Conservation (phyloP, 1,140 invertebrate species). For the Heliconius melpomene region DNA sequence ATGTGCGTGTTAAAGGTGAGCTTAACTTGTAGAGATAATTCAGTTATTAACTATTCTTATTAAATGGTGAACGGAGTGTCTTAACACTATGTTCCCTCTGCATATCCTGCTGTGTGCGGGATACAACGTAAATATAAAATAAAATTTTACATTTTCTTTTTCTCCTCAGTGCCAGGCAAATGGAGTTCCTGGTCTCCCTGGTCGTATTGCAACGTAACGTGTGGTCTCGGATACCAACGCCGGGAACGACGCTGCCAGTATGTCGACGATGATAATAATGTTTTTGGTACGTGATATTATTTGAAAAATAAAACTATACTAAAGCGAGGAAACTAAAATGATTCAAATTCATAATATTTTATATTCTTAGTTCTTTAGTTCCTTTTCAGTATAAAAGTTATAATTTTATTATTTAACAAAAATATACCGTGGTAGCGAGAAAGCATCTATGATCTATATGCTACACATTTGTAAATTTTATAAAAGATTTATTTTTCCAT, state of each 20-base stretch:
- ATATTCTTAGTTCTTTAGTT: no score
- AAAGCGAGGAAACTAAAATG: background rate
- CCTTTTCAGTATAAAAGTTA: no score
- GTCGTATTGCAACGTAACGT: slow-evolving; percentile 77
- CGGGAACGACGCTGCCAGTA: slow-evolving; percentile 66
- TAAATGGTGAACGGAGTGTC: no score
- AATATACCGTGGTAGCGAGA: no score
- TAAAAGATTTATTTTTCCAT: no score
- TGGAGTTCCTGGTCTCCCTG: slow-evolving; percentile 80
- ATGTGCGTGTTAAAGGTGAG: slow-evolving; percentile 65
- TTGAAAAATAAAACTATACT: no score
- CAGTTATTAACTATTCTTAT: no score
- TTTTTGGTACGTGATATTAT: slow-evolving; percentile 47
- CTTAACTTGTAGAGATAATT: no score
- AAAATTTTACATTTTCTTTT: background rate
- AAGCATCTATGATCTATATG: no score
- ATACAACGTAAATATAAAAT: background rate
- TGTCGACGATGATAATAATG: slow-evolving; percentile 61
- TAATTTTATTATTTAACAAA: no score
- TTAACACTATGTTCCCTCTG: no score
- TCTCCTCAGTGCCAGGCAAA: slow-evolving; percentile 68
- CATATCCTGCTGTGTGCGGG: background rate
- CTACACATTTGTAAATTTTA: no score
- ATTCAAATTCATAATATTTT: background rate
- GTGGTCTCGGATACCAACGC: slow-evolving; percentile 74